Evolutionary conservation across 2,113 vertebrate species (phyloP).

Genomic region (Chaetops frenatus): DNA sequence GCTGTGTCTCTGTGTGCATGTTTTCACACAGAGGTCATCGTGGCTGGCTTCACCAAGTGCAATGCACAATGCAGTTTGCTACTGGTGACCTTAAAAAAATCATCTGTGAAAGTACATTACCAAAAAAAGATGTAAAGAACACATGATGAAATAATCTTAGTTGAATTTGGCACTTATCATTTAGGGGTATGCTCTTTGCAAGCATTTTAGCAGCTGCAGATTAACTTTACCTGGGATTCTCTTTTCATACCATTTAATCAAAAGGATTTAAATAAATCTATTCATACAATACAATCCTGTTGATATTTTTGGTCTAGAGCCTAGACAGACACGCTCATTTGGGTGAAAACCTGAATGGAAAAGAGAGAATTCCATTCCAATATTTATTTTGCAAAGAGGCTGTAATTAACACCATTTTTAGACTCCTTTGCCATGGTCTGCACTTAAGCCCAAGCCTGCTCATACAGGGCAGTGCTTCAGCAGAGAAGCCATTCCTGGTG

Average conservation of each 20-base stretch:
- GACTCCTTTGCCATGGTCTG: background rate
- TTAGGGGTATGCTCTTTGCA: background rate
- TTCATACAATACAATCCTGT: background rate
- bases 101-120: background rate
- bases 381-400: background rate
- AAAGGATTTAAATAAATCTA: background rate
- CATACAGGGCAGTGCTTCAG: fast-evolving
- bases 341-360: background rate
- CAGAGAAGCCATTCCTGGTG: background rate
- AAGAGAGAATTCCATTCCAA: background rate
- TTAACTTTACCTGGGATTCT: background rate
- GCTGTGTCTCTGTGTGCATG: fast-evolving
- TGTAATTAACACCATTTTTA: background rate
- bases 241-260: background rate
- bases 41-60: background rate
- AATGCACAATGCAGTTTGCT: background rate
- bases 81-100: background rate
- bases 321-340: background rate
- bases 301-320: background rate
- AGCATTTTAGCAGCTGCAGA: background rate
- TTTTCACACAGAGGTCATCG: background rate
- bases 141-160: background rate
- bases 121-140: background rate
- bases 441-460: background rate
- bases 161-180: background rate